Conservation (phyloP, 1,140 invertebrate genomes). For the Mya arenaria region DNA sequence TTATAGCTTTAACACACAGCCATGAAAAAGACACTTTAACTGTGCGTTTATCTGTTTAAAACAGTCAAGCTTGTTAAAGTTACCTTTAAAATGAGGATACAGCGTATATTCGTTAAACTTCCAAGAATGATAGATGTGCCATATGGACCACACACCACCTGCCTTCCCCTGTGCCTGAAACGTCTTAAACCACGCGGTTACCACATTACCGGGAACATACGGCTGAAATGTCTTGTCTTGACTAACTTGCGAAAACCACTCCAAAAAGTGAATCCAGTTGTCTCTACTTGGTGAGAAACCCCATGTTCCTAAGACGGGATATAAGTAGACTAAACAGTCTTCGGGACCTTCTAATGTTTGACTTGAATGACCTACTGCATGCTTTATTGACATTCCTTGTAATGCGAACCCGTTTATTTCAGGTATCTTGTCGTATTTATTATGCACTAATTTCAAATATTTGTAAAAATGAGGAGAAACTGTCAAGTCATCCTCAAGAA, state of each 20-base stretch:
- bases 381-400: constrained; percentile 57
- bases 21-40: too few species aligned
- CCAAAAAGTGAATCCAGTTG: constrained; percentile 62
- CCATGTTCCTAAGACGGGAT: constrained; percentile 67
- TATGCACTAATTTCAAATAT: constrained; percentile 67
- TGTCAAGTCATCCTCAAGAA: constrained; percentile 70
- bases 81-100: constrained; percentile 49
- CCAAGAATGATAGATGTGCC: constrained; percentile 68
- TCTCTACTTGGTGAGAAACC: constrained; percentile 65
- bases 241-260: constrained; percentile 58
- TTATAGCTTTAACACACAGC: too few species aligned
- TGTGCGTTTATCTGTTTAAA: too few species aligned
- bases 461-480: constrained; percentile 65
- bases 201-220: constrained; percentile 55
- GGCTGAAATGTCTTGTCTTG: constrained; percentile 53
- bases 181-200: constrained; percentile 51
- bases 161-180: constrained; percentile 40
- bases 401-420: constrained; percentile 62
- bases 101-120: constrained; percentile 52
- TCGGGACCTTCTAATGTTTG: constrained; percentile 14
- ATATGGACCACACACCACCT: constrained; percentile 68
- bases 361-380: constrained; percentile 11
- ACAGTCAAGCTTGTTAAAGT: too few species aligned
- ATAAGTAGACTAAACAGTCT: constrained; percentile 52
- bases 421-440: constrained; percentile 59